These are phyloP conservation scores for Anthopleura sola DNA, from an alignment of 64 coral and sea anemone species.

Conservation along the genomic window DNA sequence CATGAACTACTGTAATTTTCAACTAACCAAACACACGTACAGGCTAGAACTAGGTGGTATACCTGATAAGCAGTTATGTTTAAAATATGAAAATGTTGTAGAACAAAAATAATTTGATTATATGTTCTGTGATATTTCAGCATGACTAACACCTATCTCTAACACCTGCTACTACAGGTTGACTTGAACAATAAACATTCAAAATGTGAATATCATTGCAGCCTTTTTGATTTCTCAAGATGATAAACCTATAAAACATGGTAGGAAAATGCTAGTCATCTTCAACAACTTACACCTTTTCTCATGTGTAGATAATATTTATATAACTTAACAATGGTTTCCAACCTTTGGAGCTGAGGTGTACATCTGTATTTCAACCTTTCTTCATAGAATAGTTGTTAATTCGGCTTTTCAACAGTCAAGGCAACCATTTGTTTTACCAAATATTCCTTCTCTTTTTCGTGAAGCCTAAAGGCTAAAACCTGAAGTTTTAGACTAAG, in stretches of 20 bases:
- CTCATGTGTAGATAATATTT: not conserved
- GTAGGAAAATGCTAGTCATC: too few species aligned
- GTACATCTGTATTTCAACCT: not conserved
- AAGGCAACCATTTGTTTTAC: not conserved
- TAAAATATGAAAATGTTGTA: not conserved
- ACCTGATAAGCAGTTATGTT: not conserved
- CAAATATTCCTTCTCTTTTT: not conserved
- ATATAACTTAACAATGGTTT: not conserved
- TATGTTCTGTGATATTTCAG: too few species aligned
- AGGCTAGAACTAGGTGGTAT: too few species aligned
- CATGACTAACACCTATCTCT: not conserved
- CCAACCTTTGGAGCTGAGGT: constrained; percentile 1
- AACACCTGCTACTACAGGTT: not conserved
- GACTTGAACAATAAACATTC: not conserved
- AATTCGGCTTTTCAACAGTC: not conserved
- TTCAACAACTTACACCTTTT: too few species aligned
- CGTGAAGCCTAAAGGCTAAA: not conserved
- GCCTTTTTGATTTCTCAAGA: not conserved
- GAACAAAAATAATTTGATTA: not conserved
- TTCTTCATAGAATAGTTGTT: not conserved
- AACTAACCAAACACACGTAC: too few species aligned
- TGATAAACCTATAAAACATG: not conserved
- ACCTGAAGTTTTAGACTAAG: not conserved
- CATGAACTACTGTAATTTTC: too few species aligned
- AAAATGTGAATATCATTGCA: not conserved